A percentile compares a stretch with the other conserved stretches of the same genome.
Conservation (phyloP, 2,888 invertebrate species). For the Epistrophe eligans region DNA sequence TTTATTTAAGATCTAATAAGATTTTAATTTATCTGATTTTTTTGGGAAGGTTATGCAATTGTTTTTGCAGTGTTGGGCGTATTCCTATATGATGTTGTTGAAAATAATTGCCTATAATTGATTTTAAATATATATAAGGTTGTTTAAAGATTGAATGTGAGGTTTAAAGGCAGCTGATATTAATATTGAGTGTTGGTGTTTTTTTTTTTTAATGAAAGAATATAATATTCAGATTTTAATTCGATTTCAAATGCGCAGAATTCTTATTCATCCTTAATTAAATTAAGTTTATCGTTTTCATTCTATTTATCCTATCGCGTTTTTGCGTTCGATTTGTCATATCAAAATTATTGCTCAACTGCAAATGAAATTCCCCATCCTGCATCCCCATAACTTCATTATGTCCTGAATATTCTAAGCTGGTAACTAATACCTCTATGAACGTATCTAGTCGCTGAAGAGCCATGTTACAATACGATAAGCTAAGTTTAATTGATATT, state of each 20-base stretch:
- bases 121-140: background rate
- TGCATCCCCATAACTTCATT: background rate
- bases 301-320: background rate
- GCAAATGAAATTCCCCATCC: background rate
- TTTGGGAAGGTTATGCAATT: conserved; percentile 4
- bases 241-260: too few species aligned
- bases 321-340: background rate
- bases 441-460: conserved; percentile 30
- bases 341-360: background rate
- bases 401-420: conserved; percentile 18
- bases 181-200: background rate
- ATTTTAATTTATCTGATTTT: background rate
- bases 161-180: background rate
- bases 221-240: too few species aligned
- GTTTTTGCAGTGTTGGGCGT: background rate
- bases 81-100: background rate
- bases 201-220: background rate
- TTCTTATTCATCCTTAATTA: background rate
- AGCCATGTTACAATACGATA: conserved; percentile 38
- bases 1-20: background rate
- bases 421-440: conserved; percentile 8
- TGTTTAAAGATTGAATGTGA: background rate
- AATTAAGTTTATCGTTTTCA: background rate
- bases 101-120: background rate
- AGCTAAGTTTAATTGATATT: conserved; percentile 67